Conservation (phyloP, 2,888 invertebrate species). For the Polyommatus icarus region DNA sequence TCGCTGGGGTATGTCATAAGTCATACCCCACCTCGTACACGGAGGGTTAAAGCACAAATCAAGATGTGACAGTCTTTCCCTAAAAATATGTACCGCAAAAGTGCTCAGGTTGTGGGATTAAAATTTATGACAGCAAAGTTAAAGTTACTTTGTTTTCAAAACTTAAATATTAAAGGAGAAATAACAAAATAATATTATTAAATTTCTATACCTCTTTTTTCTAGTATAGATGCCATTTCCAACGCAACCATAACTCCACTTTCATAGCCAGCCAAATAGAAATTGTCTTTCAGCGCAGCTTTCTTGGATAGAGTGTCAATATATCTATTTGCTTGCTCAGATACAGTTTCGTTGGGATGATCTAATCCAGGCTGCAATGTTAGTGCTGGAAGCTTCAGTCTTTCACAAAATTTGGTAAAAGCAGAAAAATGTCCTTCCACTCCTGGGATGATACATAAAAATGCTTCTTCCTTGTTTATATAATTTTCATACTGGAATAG, state of each 20-base stretch:
- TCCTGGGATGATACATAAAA: constrained; percentile 56
- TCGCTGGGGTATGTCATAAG: no score
- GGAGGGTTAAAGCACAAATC: no score
- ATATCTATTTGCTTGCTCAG: constrained; percentile 50
- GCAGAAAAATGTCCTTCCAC: constrained; percentile 53
- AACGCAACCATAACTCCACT: constrained; percentile 53
- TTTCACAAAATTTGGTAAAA: constrained; percentile 51
- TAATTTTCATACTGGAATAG: constrained; percentile 51
- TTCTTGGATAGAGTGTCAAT: constrained; percentile 46
- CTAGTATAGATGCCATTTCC: constrained; percentile 57
- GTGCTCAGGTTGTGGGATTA: no score
- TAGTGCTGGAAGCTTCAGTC: constrained; percentile 53
- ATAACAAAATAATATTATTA: neutral
- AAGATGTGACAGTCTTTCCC: no score
- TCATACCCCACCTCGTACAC: no score
- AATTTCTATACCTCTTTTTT: constrained; percentile 49
- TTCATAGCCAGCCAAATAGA: constrained; percentile 59
- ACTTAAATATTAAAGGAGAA: neutral
- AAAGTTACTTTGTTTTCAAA: neutral
- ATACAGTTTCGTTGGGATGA: constrained; percentile 48
- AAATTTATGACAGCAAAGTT: no score
- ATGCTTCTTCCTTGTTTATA: constrained; percentile 43
- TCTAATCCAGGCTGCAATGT: constrained; percentile 54
- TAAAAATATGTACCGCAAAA: no score
- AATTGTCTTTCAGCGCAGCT: constrained; percentile 40